Evolutionary conservation across 2,797 vertebrate species (phyloP), one percentile per base, ranked within the genome.

Genomic region (Lacerta agilis): DNA sequence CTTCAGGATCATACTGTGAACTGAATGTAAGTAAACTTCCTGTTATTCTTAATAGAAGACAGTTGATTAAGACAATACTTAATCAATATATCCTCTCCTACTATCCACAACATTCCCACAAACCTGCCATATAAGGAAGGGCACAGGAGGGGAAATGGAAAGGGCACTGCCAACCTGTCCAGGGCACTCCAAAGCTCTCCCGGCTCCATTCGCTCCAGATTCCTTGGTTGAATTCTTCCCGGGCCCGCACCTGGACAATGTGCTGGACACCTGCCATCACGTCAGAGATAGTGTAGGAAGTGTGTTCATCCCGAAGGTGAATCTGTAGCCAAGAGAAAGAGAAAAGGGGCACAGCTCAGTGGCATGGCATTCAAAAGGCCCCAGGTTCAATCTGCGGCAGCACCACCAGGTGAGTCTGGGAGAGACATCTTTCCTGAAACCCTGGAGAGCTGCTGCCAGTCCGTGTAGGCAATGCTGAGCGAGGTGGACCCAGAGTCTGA

Each of bases 131-230:
- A 13, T n/a, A 72, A 17, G 71, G 13, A 72, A 33, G 33, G 29
- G 71, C 71, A 72, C 29, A 2, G 33, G 15, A 61, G 55, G 11
- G 17, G 75, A 6, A 13, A 13, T 2, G 5, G 1, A 23, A n/a
- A 11, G 7, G n/a, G 6, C 2, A 9, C 41, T 29, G 18, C 33
- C 2, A 94, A 98, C 98, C 97, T 96, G 92, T 97, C 98, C 98
- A 98, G 0, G 97, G 98, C 33, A 77, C 88, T 67, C 93, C 97
- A 8, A 41, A 84, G 0, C 94, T 95, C 58, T 97, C 95, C 0
- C 0, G 18, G 88, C 97, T 98, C 99, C 99, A 99, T 7, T 96
- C 94, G 1, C 99, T 98, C 98, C 98, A 99, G 0, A 17, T 0
- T 0, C 98, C 98, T 0, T 92, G 92, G 3, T 96, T 95, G 0